Conservation (phyloP, 2,888 invertebrate species). For the Lottia scabra region DNA sequence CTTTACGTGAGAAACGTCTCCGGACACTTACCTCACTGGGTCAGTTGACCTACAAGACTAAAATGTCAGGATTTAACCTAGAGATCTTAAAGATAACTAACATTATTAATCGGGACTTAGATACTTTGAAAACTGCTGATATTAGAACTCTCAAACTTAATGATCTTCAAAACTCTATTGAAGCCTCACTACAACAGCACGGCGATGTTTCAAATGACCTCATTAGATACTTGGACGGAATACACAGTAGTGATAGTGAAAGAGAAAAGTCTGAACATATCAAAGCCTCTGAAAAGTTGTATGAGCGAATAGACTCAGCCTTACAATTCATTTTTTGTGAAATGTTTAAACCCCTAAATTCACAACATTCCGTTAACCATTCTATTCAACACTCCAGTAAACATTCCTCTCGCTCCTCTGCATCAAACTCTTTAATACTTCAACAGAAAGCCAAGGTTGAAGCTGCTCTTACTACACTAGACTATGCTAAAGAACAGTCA, state of each 20-base stretch:
- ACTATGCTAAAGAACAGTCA: neutral
- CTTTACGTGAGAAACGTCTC: neutral
- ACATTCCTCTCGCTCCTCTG: neutral
- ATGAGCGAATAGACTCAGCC: neutral
- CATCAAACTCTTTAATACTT: neutral
- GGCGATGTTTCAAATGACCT: no score
- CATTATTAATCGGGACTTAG: neutral
- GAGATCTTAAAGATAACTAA: neutral
- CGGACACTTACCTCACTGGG: neutral
- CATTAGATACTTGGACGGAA: neutral
- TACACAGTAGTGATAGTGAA: neutral
- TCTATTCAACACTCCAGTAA: no score
- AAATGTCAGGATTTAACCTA: neutral
- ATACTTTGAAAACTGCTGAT: neutral
- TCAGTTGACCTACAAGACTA: neutral
- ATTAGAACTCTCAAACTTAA: neutral
- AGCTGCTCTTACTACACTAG: neutral
- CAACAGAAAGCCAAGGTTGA: neutral
- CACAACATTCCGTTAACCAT: neutral
- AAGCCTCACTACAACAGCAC: neutral
- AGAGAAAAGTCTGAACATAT: neutral
- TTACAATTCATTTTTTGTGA: neutral
- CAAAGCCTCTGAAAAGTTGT: neutral
- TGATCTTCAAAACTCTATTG: neutral
- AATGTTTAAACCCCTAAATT: neutral